These are phyloP conservation scores for Darevskia nairensis DNA, from an alignment of 2,797 vertebrate species.

Conservation along the genomic window DNA sequence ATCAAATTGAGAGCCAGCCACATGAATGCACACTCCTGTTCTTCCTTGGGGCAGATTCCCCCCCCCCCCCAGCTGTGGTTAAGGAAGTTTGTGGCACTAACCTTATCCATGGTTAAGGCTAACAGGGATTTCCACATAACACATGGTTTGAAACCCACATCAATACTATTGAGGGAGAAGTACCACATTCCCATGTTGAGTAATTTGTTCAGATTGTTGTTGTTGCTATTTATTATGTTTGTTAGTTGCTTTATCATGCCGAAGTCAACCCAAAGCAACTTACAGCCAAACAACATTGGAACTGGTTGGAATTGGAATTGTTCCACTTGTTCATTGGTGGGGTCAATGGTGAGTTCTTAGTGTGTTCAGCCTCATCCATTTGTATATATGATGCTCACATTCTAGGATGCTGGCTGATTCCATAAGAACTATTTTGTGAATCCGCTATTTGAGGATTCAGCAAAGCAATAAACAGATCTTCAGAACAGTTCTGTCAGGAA, in stretches of 20 bases:
- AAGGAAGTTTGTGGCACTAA: neutral
- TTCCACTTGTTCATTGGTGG: neutral
- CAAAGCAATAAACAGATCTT: neutral
- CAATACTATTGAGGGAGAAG: neutral
- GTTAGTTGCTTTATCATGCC: too few relatives aligned
- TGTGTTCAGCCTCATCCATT: neutral
- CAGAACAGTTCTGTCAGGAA: neutral
- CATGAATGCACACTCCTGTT: neutral
- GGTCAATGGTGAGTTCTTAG: neutral
- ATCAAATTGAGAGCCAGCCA: neutral
- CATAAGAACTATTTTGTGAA: neutral
- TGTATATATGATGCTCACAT: neutral
- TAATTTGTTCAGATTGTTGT: neutral
- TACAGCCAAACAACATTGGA: too few relatives aligned
- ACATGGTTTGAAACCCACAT: neutral
- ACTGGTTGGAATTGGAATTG: too few relatives aligned
- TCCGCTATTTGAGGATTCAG: neutral
- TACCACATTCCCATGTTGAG: neutral
- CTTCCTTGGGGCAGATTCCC: neutral
- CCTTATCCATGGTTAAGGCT: neutral
- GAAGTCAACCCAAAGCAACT: too few relatives aligned
- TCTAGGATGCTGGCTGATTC: neutral
- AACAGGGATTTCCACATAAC: neutral
- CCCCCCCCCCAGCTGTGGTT: neutral
- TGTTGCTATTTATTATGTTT: too few relatives aligned